phyloP scores from a whole-genome alignment of 2,888 invertebrate genomes.

The Meloe dianella region DNA sequence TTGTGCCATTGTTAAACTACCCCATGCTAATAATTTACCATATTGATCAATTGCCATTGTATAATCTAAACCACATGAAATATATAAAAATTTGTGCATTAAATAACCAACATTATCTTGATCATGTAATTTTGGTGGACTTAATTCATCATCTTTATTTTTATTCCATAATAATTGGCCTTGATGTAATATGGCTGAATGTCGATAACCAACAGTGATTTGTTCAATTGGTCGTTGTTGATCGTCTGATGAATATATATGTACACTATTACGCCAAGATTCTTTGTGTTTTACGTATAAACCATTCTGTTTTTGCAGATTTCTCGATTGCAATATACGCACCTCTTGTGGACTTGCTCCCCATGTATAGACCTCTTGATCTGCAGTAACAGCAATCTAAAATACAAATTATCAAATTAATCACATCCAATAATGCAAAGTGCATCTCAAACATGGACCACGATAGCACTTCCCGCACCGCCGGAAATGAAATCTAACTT shows the following conservation, averaged over 20 bases:
- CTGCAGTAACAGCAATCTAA: slow-evolving; percentile 70
- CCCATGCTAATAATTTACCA: slow-evolving; percentile 77
- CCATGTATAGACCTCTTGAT: slow-evolving; percentile 75
- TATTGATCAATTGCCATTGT: slow-evolving; percentile 72
- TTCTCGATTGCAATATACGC: slow-evolving; percentile 64
- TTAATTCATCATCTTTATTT: slow-evolving; percentile 89
- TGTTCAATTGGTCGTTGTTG: slow-evolving; percentile 47
- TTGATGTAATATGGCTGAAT: slow-evolving; percentile 64
- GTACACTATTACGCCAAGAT: slow-evolving; percentile 54
- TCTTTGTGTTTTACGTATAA: slow-evolving; percentile 37
- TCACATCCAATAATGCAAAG: too few species aligned
- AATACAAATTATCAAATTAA: slow-evolving; percentile 38
- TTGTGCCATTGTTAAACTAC: slow-evolving; percentile 73
- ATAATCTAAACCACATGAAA: slow-evolving; percentile 79
- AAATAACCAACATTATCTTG: slow-evolving; percentile 50
- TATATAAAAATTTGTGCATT: slow-evolving; percentile 54
- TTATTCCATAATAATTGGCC: slow-evolving; percentile 74
- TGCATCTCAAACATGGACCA: too few species aligned
- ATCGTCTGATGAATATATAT: slow-evolving; percentile 51
- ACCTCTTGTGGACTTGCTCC: slow-evolving; percentile 79
- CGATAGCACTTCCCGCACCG: too few species aligned
- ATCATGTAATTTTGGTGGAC: slow-evolving; percentile 66
- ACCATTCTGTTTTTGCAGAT: slow-evolving; percentile 43
- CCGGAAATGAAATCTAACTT: too few species aligned
- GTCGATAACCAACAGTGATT: slow-evolving; percentile 78